Evolutionary conservation across 2,888 invertebrate species (phyloP).

Genomic region (Rhorus exstirpatorius): DNA sequence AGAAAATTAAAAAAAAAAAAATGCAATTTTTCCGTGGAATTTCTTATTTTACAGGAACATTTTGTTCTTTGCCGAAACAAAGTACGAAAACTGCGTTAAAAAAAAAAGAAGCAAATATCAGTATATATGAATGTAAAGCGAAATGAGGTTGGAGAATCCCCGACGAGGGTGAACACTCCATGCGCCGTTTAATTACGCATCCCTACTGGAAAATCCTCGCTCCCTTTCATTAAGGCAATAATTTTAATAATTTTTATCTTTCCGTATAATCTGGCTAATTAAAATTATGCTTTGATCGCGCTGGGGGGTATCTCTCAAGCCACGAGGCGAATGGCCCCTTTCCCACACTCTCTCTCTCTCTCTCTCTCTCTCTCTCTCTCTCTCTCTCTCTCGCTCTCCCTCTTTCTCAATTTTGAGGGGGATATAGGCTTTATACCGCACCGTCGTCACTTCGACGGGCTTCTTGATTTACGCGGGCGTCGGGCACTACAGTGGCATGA

Average conservation of each 20-base stretch:
- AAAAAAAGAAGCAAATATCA: conserved; percentile 21
- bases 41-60: no score
- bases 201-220: conserved; percentile 79
- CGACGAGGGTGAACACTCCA: conserved; percentile 74
- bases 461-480: conserved; percentile 66
- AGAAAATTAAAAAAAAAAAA: no score
- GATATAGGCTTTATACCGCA: conserved; percentile 40
- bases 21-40: no score
- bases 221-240: conserved; percentile 86
- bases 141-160: conserved; percentile 62
- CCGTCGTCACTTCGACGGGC: conserved; percentile 62
- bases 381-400: conserved; percentile 8
- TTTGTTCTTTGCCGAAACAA: background rate
- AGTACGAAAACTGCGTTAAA: background rate
- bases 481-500: conserved; percentile 40
- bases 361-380: conserved; percentile 37
- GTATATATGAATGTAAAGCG: conserved; percentile 40
- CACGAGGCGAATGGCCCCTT: conserved; percentile 61
- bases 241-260: conserved; percentile 86
- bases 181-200: conserved; percentile 85
- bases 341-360: conserved; percentile 48
- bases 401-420: conserved; percentile 33
- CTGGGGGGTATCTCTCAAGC: conserved; percentile 79
- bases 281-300: conserved; percentile 86
- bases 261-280: conserved; percentile 86